Percentiles rank a stretch among this genome's conserved stretches.
These are phyloP conservation scores for Polyboroides typus DNA, from an alignment of 2,797 vertebrate genomes.

Conservation along the genomic window DNA sequence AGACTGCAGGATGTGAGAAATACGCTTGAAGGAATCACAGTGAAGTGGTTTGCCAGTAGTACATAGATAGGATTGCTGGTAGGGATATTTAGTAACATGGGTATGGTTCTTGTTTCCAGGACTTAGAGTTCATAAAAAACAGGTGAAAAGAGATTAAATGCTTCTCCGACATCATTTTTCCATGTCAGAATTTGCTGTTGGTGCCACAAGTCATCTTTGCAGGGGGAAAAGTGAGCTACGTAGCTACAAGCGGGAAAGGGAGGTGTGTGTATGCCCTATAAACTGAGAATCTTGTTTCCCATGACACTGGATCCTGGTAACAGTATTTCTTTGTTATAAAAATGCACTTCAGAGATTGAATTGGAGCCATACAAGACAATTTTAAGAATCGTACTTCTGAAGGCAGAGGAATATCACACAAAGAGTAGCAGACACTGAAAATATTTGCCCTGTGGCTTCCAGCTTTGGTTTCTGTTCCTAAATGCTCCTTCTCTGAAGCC, in stretches of 20 bases:
- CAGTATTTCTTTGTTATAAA: constrained; percentile 25
- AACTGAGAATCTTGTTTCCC: constrained; percentile 14
- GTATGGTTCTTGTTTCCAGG: constrained; percentile 23
- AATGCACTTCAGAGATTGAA: constrained; percentile 14
- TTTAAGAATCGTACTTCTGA: not conserved
- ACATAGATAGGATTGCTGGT: not conserved
- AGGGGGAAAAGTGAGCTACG: not conserved
- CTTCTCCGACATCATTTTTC: constrained; percentile 1
- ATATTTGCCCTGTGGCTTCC: constrained; percentile 14
- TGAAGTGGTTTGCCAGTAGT: not conserved
- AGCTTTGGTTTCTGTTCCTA: constrained; percentile 17
- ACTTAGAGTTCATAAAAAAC: constrained; percentile 44
- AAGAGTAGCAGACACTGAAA: not conserved
- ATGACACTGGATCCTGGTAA: not conserved
- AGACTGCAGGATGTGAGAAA: not conserved
- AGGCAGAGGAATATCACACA: not conserved
- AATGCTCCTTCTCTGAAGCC: constrained; percentile 3
- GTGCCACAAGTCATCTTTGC: constrained; percentile 39
- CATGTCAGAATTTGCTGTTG: constrained; percentile 27
- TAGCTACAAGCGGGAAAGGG: not conserved
- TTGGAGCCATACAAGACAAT: not conserved
- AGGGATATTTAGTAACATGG: constrained; percentile 16
- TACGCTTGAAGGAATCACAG: not conserved
- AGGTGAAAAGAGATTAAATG: constrained; percentile 22
- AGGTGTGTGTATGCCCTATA: not conserved